Evolutionary conservation across 2,113 vertebrate genomes (phyloP).

Genomic region (Cinclus mexicanus): DNA sequence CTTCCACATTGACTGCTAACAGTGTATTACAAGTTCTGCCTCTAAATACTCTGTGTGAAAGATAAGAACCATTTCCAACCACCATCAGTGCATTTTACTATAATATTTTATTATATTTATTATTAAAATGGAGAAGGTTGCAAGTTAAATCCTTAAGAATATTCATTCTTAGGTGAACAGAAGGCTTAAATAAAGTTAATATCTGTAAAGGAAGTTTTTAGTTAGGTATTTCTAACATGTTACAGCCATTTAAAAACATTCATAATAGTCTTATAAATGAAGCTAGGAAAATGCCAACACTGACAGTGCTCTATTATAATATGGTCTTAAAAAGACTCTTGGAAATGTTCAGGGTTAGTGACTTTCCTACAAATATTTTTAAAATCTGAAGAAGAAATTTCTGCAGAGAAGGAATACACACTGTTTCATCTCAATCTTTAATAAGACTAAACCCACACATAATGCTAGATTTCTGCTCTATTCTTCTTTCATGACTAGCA

Average conservation of each 20-base stretch:
- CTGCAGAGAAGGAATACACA: constrained; percentile 6
- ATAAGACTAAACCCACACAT: constrained; percentile 30
- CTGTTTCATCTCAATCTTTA: constrained; percentile 17
- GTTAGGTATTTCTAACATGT: background rate
- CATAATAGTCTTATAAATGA: background rate
- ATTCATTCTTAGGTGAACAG: background rate
- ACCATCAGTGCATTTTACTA: background rate
- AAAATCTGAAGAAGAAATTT: background rate
- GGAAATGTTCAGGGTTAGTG: background rate
- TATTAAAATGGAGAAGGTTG: background rate
- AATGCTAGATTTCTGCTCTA: constrained; percentile 25
- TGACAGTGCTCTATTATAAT: background rate
- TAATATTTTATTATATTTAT: background rate
- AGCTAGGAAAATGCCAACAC: background rate
- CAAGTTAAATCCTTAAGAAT: background rate
- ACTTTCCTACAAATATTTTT: background rate
- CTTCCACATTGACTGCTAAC: background rate
- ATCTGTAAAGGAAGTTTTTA: background rate
- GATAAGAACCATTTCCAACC: background rate
- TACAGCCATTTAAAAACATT: background rate
- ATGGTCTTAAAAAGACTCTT: background rate
- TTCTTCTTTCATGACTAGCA: constrained; percentile 68
- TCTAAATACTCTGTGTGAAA: background rate
- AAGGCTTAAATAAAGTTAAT: background rate
- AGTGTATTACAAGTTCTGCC: background rate